Conservation (phyloP, 2,888 invertebrate species). For the Andrena flavipes region DNA sequence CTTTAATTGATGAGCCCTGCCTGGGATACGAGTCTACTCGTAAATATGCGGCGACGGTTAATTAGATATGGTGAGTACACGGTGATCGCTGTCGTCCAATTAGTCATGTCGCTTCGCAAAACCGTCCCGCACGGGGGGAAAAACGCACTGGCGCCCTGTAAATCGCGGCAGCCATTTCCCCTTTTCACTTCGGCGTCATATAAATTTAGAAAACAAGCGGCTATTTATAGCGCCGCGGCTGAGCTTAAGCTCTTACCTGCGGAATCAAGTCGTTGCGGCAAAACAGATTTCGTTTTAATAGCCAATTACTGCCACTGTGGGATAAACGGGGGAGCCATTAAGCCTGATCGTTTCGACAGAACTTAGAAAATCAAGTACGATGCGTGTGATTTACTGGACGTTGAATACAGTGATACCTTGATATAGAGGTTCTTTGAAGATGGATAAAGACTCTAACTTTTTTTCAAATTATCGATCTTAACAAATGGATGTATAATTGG, state of each 20-base stretch:
- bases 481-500: no score
- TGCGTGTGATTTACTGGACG: constrained; percentile 26
- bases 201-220: constrained; percentile 26
- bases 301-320: constrained; percentile 39
- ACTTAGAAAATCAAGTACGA: constrained; percentile 41
- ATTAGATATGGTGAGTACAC: constrained; percentile 51
- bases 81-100: constrained; percentile 33
- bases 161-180: not conserved
- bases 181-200: not conserved
- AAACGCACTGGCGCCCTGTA: not conserved
- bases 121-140: not conserved
- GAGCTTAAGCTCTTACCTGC: constrained; percentile 19
- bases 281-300: constrained; percentile 51
- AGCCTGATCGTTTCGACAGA: constrained; percentile 30
- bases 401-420: constrained; percentile 26
- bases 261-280: constrained; percentile 27
- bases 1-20: constrained; percentile 58
- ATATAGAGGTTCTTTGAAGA: constrained; percentile 21
- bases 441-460: not conserved
- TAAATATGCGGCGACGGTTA: constrained; percentile 43
- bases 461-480: no score
- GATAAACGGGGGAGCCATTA: constrained; percentile 30
- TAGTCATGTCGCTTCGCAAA: constrained; percentile 26
- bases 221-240: constrained; percentile 23
- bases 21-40: constrained; percentile 23